Percentiles rank a stretch among this genome's conserved stretches.
Evolutionary conservation across 2,113 vertebrate genomes (phyloP).

Genomic region (Pontoporia blainvillei): DNA sequence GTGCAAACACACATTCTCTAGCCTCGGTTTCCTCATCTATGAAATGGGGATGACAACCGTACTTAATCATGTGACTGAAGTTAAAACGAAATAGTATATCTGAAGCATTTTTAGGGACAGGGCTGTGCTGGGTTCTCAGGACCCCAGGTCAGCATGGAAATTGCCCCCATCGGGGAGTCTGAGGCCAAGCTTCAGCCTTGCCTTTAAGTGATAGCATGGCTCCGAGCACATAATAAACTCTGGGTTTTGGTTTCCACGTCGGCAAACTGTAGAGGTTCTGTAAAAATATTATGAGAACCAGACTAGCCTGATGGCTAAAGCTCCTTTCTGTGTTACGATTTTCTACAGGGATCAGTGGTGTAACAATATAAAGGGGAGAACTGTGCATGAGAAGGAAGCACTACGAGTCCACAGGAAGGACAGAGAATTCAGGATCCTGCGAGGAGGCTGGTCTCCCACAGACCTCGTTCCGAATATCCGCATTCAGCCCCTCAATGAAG

Average conservation of each 20-base stretch:
- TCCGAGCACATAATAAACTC: neutral
- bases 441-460: neutral
- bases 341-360: neutral
- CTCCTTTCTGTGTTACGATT: neutral
- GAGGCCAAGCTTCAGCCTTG: neutral
- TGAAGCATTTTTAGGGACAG: neutral
- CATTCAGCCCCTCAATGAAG: neutral
- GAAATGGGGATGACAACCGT: neutral
- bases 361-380: neutral
- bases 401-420: neutral
- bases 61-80: neutral
- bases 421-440: neutral
- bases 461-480: neutral
- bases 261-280: neutral
- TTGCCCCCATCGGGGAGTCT: neutral
- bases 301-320: neutral
- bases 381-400: neutral
- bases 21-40: neutral
- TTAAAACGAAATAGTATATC: accelerated
- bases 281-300: neutral
- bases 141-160: too few species aligned
- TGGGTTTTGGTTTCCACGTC: neutral
- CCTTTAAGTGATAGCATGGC: accelerated
- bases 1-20: too few species aligned
- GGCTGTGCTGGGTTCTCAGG: too few species aligned